phyloP scores from a whole-genome alignment of 2,113 vertebrate species.

The Taxidea taxus region DNA sequence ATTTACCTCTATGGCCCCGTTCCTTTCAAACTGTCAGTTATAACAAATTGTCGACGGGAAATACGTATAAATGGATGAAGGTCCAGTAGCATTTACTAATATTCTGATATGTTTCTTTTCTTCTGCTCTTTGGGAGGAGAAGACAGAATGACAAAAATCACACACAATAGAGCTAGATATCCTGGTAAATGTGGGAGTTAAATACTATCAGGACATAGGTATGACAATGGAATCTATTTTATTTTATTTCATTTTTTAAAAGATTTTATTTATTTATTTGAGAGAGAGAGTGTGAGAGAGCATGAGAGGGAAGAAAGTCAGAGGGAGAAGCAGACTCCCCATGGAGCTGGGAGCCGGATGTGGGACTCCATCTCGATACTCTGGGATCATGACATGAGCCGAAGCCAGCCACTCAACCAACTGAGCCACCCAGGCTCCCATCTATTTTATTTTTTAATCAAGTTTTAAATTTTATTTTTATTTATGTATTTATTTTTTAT shows the following conservation, averaged over 20 bases:
- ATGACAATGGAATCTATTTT: not conserved
- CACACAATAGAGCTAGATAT: not conserved
- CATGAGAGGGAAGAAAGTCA: too few species aligned
- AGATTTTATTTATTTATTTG: not conserved
- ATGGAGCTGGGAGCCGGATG: too few species aligned
- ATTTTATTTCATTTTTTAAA: not conserved
- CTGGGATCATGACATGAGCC: too few species aligned
- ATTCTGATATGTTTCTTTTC: not conserved
- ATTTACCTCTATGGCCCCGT: not conserved
- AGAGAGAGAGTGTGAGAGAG: too few species aligned
- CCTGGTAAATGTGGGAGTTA: not conserved
- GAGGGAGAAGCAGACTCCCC: too few species aligned
- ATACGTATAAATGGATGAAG: not conserved
- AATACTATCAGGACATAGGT: not conserved
- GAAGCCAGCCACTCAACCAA: too few species aligned
- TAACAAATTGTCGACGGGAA: not conserved
- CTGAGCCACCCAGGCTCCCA: not conserved
- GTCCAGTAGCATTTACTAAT: not conserved
- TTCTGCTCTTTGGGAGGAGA: conserved; percentile 27
- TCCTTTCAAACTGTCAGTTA: not conserved
- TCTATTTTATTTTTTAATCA: not conserved
- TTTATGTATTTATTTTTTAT: not conserved
- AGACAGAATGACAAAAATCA: conserved; percentile 7
- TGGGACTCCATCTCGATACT: too few species aligned
- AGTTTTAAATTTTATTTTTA: too few species aligned